Evolutionary conservation across 2,113 vertebrate species (phyloP), one percentile per base, ranked within the genome.

Genomic region (Cephalopholis sonnerati): DNA sequence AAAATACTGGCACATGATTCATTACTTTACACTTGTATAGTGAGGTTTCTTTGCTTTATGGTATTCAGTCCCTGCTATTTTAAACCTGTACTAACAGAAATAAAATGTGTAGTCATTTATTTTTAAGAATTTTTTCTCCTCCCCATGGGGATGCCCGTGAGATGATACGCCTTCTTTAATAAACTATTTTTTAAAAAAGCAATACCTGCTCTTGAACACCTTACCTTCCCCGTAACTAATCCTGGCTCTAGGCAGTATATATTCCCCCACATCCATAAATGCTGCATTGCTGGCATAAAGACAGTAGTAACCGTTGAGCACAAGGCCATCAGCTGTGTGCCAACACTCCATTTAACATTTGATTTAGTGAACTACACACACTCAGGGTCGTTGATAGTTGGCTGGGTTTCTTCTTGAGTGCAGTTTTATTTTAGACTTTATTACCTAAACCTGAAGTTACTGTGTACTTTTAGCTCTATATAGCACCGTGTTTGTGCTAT

Each of bases 261-360:
- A 66, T 83, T 69, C 53, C 69, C 82, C 25, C 74, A 80, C 68
- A 73, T 84, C 77, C 77, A 87, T 89, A 88, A 89, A 87, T 86
- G 79, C 82, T 55, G 70, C 74, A 78, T 72, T 87, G 77, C 84
- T 83, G 89, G 82, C 82, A 87, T 85, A 70, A 81, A 85, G 80
- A 83, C 83, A 73, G 83, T 82, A 84, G 88, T 88, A 89, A 88
- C 83, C 66, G 78, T 51, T 75, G 74, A 89, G 82, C 66, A 83
- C 81, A 79, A 84, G 80, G 87, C 87, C 82, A 82, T 88, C 78
- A 89, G 85, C 68, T 83, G 67, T 79, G 88, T 85, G 87, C 83
- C 85, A 89, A 79, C 76, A 83, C 74, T 89, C 81, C 67, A 81
- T 87, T 90, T 89, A 87, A 69, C 75, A 50, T 84, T 87, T 90